Conservation (phyloP, 2,797 vertebrate genomes). For the Botia kubotai region DNA sequence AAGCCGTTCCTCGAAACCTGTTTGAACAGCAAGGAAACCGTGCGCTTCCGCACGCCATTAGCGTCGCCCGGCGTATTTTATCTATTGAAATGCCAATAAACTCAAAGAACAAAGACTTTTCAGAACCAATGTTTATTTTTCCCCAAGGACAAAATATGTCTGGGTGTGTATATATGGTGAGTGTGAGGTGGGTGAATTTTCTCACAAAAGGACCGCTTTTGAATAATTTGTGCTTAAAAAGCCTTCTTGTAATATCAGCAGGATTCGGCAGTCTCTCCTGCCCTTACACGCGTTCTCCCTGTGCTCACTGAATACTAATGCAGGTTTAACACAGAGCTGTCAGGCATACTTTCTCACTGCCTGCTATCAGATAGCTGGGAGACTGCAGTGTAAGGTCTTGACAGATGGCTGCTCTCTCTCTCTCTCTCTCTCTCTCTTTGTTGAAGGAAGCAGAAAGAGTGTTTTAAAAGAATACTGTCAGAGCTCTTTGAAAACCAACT, state of each 20-base stretch:
- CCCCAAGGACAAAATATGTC: slow-evolving; percentile 35
- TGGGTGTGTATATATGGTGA: neutral
- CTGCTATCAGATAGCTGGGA: slow-evolving; percentile 50
- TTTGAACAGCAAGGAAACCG: neutral
- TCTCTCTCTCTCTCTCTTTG: slow-evolving; percentile 23
- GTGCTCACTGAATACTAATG: slow-evolving; percentile 52
- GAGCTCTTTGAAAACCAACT: slow-evolving; percentile 46
- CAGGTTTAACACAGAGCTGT: slow-evolving; percentile 53
- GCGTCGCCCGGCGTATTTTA: neutral
- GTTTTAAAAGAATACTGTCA: slow-evolving; percentile 58
- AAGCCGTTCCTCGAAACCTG: neutral
- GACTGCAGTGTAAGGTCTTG: slow-evolving; percentile 58
- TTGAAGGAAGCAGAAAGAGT: slow-evolving; percentile 40
- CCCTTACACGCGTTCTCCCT: slow-evolving; percentile 42
- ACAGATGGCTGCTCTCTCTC: slow-evolving; percentile 55
- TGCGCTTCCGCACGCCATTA: neutral
- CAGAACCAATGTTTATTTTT: slow-evolving; percentile 25
- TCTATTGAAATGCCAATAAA: slow-evolving; percentile 46
- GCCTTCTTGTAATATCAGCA: slow-evolving; percentile 57
- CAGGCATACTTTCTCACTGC: slow-evolving; percentile 43
- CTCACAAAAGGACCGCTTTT: slow-evolving; percentile 47
- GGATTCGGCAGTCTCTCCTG: slow-evolving; percentile 48
- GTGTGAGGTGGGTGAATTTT: slow-evolving; percentile 17
- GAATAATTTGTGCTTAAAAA: slow-evolving; percentile 60
- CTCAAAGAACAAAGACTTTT: slow-evolving; percentile 33